Percentiles rank a stretch among this genome's conserved stretches.
Evolutionary conservation across 2,113 vertebrate species (phyloP).

Genomic region (Pterocles burchelli): DNA sequence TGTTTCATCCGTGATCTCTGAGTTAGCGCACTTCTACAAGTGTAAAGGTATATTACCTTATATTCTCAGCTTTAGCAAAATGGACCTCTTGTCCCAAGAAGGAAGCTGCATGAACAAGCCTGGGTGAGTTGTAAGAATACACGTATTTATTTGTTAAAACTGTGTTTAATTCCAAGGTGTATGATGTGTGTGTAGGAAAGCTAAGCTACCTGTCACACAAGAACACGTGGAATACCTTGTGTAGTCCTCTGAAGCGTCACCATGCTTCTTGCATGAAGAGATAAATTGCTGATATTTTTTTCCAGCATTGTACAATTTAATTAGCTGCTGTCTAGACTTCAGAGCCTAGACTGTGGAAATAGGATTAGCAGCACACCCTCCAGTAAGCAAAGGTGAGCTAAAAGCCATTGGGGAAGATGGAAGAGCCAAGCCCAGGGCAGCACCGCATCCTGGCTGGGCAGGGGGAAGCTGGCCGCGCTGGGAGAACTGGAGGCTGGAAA

Average conservation of each 20-base stretch:
- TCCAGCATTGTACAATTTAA: not conserved
- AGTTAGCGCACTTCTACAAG: not conserved
- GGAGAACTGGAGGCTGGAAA: not conserved
- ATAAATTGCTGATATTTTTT: not conserved
- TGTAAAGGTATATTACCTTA: not conserved
- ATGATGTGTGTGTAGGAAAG: not conserved
- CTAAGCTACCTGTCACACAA: not conserved
- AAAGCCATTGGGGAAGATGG: not conserved
- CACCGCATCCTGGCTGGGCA: rapidly evolving
- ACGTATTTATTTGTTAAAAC: not conserved
- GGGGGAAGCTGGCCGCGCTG: not conserved
- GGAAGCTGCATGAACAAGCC: not conserved
- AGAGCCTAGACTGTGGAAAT: not conserved
- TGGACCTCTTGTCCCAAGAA: not conserved
- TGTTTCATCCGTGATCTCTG: not conserved
- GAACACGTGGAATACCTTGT: not conserved
- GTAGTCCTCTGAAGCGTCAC: not conserved
- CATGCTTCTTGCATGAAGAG: not conserved
- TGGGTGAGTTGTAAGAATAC: not conserved
- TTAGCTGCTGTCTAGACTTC: rapidly evolving
- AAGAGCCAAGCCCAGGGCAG: not conserved
- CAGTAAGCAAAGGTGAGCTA: not conserved
- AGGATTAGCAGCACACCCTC: not conserved
- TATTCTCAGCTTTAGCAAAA: not conserved
- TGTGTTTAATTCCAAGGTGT: not conserved